These are phyloP conservation scores for Seira sanloemensis DNA, from an alignment of 2,888 invertebrate genomes.

Conservation along the genomic window DNA sequence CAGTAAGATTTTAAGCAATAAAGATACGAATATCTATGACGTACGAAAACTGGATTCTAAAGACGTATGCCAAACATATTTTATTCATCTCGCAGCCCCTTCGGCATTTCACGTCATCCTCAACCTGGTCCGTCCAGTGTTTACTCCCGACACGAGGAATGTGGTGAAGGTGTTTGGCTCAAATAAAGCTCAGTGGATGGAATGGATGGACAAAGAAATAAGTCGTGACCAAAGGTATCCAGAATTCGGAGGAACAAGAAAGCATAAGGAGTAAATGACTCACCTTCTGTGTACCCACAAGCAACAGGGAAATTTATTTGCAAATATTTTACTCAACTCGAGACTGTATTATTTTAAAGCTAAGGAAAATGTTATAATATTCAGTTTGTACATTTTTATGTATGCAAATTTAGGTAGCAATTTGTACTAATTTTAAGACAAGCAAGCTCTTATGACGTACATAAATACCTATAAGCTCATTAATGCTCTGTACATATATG, in stretches of 20 bases:
- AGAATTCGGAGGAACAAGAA: conserved; percentile 48
- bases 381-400: conserved; percentile 77
- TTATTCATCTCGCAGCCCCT: conserved; percentile 29
- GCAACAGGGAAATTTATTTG: too few species aligned
- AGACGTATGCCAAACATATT: neutral
- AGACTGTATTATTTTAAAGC: too few species aligned
- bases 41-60: too few species aligned
- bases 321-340: too few species aligned
- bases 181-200: conserved; percentile 43
- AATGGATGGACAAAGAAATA: conserved; percentile 37
- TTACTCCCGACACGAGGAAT: conserved; percentile 20
- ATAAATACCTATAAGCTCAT: too few species aligned
- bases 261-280: too few species aligned
- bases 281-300: too few species aligned
- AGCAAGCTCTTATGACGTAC: too few species aligned
- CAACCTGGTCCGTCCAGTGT: conserved; percentile 24
- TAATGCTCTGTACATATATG: too few species aligned
- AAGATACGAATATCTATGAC: too few species aligned
- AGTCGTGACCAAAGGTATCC: conserved; percentile 26
- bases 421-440: neutral
- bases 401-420: neutral
- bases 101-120: conserved; percentile 30
- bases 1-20: conserved; percentile 30
- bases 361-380: too few species aligned
- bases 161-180: conserved; percentile 36